These are phyloP conservation scores for Latrodectus hesperus DNA, from an alignment of 2,888 invertebrate species.

Conservation along the genomic window DNA sequence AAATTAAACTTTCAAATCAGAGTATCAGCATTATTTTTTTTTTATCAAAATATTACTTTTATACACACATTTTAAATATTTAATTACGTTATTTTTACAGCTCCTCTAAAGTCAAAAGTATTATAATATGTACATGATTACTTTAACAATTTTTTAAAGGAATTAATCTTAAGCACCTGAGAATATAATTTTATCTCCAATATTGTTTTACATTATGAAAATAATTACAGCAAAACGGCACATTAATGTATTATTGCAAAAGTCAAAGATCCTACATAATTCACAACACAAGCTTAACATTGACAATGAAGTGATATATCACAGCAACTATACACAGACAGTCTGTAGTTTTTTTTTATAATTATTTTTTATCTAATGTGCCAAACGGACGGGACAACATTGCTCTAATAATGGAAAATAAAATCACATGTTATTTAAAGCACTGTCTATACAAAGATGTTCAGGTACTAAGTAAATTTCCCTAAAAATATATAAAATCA, in stretches of 20 bases:
- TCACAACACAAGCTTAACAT: conserved; percentile 49
- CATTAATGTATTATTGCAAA: conserved; percentile 56
- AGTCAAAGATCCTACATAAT: conserved; percentile 21
- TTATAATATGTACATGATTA: too few relatives aligned
- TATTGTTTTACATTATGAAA: conserved; percentile 53
- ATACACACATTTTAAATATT: too few relatives aligned
- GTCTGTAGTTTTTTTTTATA: not conserved
- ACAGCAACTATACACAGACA: conserved; percentile 63
- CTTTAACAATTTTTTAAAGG: too few relatives aligned
- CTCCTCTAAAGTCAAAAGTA: too few relatives aligned
- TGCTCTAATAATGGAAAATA: conserved; percentile 49
- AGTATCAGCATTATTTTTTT: too few relatives aligned
- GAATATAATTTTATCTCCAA: conserved; percentile 18
- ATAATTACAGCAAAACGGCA: conserved; percentile 42
- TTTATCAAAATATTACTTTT: too few relatives aligned
- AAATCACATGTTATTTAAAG: conserved; percentile 50
- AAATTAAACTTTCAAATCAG: too few relatives aligned
- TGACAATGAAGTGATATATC: conserved; percentile 57
- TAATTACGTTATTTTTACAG: too few relatives aligned
- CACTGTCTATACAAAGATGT: conserved; percentile 50
- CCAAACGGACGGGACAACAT: conserved; percentile 66
- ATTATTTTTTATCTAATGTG: conserved; percentile 40
- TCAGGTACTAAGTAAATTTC: conserved; percentile 22
- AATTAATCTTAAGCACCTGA: conserved; percentile 30
- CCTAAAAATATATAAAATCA: too few relatives aligned